These are phyloP conservation scores for Agrilus biguttatus DNA, from an alignment of 2,888 invertebrate species.

Conservation along the genomic window DNA sequence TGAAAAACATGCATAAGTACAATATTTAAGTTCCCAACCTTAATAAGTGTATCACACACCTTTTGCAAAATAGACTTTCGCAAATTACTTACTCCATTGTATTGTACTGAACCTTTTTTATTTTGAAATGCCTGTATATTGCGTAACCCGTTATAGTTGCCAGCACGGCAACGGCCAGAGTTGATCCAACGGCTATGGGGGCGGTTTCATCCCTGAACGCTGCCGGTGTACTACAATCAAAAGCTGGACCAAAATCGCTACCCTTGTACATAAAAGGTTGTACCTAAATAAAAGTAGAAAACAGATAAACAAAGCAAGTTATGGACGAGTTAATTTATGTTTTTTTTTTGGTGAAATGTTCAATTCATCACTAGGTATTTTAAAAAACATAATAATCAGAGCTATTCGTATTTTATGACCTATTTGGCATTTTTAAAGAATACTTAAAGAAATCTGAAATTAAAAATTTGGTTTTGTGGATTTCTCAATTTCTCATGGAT, in stretches of 20 bases:
- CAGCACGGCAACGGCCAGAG: conserved; percentile 67
- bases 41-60: not conserved
- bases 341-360: no score
- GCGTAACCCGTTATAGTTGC: conserved; percentile 75
- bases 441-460: no score
- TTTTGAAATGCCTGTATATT: conserved; percentile 70
- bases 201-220: conserved; percentile 66
- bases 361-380: no score
- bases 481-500: no score
- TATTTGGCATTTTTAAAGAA: no score
- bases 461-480: no score
- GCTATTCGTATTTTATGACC: no score
- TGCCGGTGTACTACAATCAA: conserved; percentile 46
- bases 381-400: not conserved
- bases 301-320: conserved; percentile 45
- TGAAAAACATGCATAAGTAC: not conserved
- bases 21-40: no score
- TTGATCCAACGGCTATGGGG: conserved; percentile 69
- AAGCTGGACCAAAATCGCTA: conserved; percentile 52
- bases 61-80: not conserved
- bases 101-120: conserved; percentile 83
- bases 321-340: conserved; percentile 14
- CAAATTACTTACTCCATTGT: conserved; percentile 60
- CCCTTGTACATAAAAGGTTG: conserved; percentile 84
- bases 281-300: conserved; percentile 29